Evolutionary conservation across 2,797 vertebrate species (phyloP), one percentile per base, ranked within the genome.

Genomic region (Tenualosa ilisha): DNA sequence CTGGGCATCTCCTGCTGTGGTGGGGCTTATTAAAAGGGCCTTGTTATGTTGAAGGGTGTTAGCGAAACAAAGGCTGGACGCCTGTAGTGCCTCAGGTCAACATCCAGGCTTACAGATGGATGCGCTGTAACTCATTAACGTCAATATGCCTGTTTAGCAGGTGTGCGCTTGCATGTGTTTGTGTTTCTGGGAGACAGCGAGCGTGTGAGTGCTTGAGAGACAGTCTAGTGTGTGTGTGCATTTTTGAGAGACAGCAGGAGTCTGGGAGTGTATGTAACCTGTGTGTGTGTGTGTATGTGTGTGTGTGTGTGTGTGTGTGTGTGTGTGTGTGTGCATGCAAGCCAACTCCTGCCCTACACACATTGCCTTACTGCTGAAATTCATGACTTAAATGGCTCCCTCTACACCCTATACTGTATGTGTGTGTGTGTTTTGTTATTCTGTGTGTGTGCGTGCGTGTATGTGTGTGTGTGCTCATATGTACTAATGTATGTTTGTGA

Each of bases 101-200:
- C 85, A 92, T 92, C 89, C 92, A 90, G 90, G 87, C 90, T 83
- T 92, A 91, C 94, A 95, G 93, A 94, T 94, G 93, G 94, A 92
- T 86, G 90, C 31, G 75, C 86, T 93, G 92, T 93, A 93, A 93
- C 91, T 91, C 93, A 94, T 94, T 95, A 95, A 91, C 91, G 93
- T 91, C 94, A 94, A 94, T 94, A 93, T 94, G 93, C 93, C 93
- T 94, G 92, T 92, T 92, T 93, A 94, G 93, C 93, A 95, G 93
- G 93, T 95, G 91, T 92, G 50, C 20, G n/a, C 31, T 26, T 85
- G 12, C 54, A 51, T 40, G 53, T 43, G n/a, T 46, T 51, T 37
- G 46, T 31, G 46, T 84, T 4, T 75, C 3, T 1, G 50, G 8
- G 50, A 51, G 50, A 51, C 50, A 51, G 50, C 50, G 50, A 22